Base-by-base conservation (phyloP, 2,113 vertebrate genomes). In the Clupea harengus region DNA sequence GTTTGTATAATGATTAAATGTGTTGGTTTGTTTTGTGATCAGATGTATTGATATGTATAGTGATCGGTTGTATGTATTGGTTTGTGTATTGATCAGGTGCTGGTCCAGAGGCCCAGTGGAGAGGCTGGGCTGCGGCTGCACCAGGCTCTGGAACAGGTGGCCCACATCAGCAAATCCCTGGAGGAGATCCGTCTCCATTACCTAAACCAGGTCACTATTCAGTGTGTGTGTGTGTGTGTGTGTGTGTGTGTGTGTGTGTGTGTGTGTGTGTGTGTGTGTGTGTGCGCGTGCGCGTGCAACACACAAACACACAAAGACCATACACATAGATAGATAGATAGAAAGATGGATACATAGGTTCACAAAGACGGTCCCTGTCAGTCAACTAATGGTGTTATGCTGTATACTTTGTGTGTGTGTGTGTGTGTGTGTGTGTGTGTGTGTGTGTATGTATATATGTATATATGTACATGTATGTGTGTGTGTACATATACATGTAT, bases 31-130 rank as follows among this genome's bases (percentile, higher is more conserved):
- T 54, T 4, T 4, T 17, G 52, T 64, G 22, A 25, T 64, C 57
- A 64, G 20, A 9, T 22, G 20, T 60, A n/a, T 60, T 60, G 7
- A 54, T 54, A 4, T 54, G 10, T 54, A 11, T 17, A 18, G 52
- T 54, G 52, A 18, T 54, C 8, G 3, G 52, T 22, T n/a, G 89
- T 94, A 91, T 94, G 93, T 94, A 91, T 88, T 87, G 89, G 91
- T 92, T 2, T 81, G 80, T 84, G 91, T 94, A 92, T 93, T 92
- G 92, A 92, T 57, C 91, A 97, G 96, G 93, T 96, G 91, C 81
- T 96, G 83, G 90, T 91, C 88, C 91, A 94, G 83, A 89, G 89
- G 20, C 94, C 92, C 86, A 94, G 92, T 47, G 0, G 67, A n/a
- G 83, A 84, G 15, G 15, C 47, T 0, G 93, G 90, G 8, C 86